phyloP scores from a whole-genome alignment of 2,113 vertebrate genomes.

The Leucoraja erinaceus region DNA sequence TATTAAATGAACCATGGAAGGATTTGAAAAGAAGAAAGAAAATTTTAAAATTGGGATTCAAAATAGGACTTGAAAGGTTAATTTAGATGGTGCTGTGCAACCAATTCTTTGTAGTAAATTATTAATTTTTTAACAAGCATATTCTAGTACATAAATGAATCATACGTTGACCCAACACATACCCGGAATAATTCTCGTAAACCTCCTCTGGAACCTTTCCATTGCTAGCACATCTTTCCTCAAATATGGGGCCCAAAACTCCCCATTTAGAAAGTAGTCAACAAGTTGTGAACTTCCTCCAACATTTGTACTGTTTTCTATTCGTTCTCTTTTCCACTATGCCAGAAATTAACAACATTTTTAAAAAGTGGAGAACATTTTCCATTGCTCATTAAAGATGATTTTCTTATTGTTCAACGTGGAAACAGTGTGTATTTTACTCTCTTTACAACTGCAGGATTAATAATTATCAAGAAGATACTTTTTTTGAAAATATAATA shows the following conservation, averaged over 20 bases:
- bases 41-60: too few species aligned
- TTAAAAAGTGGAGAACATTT: too few species aligned
- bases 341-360: too few species aligned
- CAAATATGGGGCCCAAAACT: too few species aligned
- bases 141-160: neutral
- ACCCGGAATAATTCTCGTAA: too few species aligned
- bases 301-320: slow-evolving; percentile 6
- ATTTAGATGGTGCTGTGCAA: neutral
- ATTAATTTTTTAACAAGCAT: neutral
- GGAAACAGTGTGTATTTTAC: too few species aligned
- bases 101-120: neutral
- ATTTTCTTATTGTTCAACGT: too few species aligned
- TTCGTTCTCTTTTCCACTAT: neutral
- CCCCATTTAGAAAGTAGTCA: too few species aligned
- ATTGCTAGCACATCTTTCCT: too few species aligned
- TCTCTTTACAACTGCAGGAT: neutral
- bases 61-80: neutral
- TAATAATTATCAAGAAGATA: neutral
- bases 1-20: neutral
- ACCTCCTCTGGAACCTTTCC: too few species aligned
- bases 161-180: too few species aligned
- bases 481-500: neutral
- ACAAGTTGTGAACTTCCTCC: neutral
- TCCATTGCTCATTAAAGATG: too few species aligned
- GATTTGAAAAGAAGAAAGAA: neutral